phyloP scores from a whole-genome alignment of 2,797 vertebrate species.

The Sparus aurata region DNA sequence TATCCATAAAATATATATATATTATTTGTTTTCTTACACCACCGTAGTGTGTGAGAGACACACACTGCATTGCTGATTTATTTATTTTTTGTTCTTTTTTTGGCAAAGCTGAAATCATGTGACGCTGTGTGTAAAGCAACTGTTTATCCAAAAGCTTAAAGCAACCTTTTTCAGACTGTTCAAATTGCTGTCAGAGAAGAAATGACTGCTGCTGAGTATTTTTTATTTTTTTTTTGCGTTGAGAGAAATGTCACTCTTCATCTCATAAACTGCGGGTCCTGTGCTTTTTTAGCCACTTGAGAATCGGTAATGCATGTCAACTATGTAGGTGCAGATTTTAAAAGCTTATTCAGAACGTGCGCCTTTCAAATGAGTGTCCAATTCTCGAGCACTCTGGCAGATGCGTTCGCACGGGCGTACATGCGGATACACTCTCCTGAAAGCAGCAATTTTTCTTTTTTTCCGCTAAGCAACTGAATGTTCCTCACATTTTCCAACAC shows the following conservation, averaged over 20 bases:
- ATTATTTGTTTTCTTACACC: neutral
- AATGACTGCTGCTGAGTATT: slow-evolving; percentile 43
- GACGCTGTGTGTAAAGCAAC: slow-evolving; percentile 3
- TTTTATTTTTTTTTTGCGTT: slow-evolving; percentile 38
- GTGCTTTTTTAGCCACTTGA: slow-evolving; percentile 66
- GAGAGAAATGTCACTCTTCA: slow-evolving; percentile 60
- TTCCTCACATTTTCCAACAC: slow-evolving; percentile 54
- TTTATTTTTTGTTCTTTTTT: neutral
- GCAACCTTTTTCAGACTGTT: slow-evolving; percentile 33
- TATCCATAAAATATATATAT: slow-evolving; percentile 9
- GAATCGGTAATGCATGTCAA: slow-evolving; percentile 60
- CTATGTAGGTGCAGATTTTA: slow-evolving; percentile 61
- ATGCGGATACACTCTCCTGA: slow-evolving; percentile 29
- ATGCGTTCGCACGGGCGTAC: slow-evolving; percentile 15
- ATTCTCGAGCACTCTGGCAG: slow-evolving; percentile 54
- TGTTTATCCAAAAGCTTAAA: slow-evolving; percentile 44
- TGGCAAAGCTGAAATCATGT: neutral
- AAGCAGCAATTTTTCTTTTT: slow-evolving; percentile 42
- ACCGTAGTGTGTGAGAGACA: neutral
- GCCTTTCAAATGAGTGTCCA: slow-evolving; percentile 65
- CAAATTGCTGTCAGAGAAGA: slow-evolving; percentile 34
- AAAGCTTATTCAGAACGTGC: slow-evolving; percentile 72
- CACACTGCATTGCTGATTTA: neutral
- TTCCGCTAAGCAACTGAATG: slow-evolving; percentile 52
- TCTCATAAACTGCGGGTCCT: slow-evolving; percentile 51